Base-by-base conservation (phyloP, 2,888 invertebrate genomes). In the Gerris lacustris region DNA sequence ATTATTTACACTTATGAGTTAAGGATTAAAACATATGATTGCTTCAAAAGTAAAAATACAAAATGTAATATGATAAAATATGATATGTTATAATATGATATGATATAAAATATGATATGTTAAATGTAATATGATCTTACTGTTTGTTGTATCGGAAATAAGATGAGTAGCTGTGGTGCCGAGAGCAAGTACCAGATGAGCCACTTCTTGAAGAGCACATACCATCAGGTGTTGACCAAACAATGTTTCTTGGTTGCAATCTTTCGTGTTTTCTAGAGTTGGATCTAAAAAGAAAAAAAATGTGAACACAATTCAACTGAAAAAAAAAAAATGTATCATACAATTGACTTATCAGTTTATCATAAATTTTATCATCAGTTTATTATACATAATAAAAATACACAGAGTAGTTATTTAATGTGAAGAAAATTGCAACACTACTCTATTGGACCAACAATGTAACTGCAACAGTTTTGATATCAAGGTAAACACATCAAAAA, bases 91-190 rank as follows among this genome's bases (percentile, higher is more conserved):
- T n/a, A n/a, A n/a, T n/a, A n/a, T n/a, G n/a, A n/a, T n/a, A n/a
- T n/a, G n/a, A n/a, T n/a, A n/a, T n/a, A n/a, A n/a, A n/a, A n/a
- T n/a, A n/a, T n/a, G n/a, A n/a, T n/a, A n/a, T n/a, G n/a, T n/a
- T n/a, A n/a, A n/a, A n/a, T n/a, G n/a, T n/a, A n/a, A 31, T 31
- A 31, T 55, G 9, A 11, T 79, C 82, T 79, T 81, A 88, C 88
- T 93, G 74, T 93, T 82, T 0, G 92, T 89, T 62, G 92, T 90
- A 81, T 98, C 97, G 0, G 89, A 87, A 7, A 97, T 86, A 7
- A 98, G 85, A 79, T 94, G 92, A 77, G 92, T 89, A 5, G 96
- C 93, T 0, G 96, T 93, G 0, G 97, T 97, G n/a, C 96, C 96
- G 17, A 99, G 85, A 73, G 93, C 91, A 62, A 93, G 83, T 31